Evolutionary conservation across 2,113 vertebrate genomes (phyloP), one percentile per base, ranked within the genome.

Genomic region (Crypturellus undulatus): DNA sequence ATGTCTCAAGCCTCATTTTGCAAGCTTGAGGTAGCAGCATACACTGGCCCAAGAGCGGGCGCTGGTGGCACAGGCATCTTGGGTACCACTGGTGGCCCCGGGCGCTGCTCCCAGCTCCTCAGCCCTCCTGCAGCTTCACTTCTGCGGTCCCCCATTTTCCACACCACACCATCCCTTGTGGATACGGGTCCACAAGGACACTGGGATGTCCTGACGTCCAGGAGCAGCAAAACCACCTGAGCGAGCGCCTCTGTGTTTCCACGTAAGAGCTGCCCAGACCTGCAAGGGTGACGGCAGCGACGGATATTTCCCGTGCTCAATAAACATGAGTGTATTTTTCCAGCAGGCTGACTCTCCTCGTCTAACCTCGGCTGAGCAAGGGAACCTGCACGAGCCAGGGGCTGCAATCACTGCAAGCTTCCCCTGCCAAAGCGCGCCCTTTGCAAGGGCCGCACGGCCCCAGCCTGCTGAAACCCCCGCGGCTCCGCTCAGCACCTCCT

Each of bases 1-100:
- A 51, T 60, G 54, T 45, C 20, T 49, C 11, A 49, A 76, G 70
- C 2, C 30, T 49, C n/a, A 1, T 26, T 3, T 45, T 19, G 38
- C 4, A 22, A 4, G n/a, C 42, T 51, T 8, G 6, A 65, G 25
- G 34, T 10, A 64, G 63, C 2, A 1, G 63, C 40, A 13, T 10
- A 21, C n/a, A 26, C 6, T 17, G n/a, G 14, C 47, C 43, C 20
- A 13, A 12, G 32, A 18, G 80, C 42, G 65, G 60, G 17, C 2
- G 1, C 26, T 26, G 58, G 17, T 47, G 17, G 19, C 0, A 0
- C 45, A 59, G 60, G 8, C 22, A 40, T 26, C 24, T 43, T 49
- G 30, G 2, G 10, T 17, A 40, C 1, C 10, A 5, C 32, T 21
- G 14, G 47, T 20, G 49, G 47, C 4, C 11, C 8, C 51, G 38